phyloP scores from a whole-genome alignment of 1,140 invertebrate species.

The Harlomillsia oculata region DNA sequence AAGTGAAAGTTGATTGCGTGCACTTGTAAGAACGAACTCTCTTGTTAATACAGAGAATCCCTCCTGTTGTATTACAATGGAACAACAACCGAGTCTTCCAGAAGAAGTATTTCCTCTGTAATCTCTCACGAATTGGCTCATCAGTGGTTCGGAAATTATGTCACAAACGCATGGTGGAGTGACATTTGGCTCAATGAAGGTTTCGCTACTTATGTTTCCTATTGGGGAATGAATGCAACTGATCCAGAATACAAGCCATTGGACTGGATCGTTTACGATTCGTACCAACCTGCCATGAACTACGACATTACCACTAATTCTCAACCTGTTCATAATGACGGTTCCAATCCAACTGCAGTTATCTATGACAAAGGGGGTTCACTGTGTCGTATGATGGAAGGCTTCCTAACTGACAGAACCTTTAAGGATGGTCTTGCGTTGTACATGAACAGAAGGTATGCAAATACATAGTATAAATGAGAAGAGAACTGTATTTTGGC shows the following conservation, averaged over 20 bases:
- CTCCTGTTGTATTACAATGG: constrained; percentile 4
- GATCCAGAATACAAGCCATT: constrained; percentile 18
- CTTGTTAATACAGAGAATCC: neutral
- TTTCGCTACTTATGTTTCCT: constrained; percentile 22
- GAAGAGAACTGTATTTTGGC: neutral
- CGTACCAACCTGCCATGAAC: constrained; percentile 9
- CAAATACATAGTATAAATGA: neutral
- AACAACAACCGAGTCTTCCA: neutral
- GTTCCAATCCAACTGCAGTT: constrained; percentile 36
- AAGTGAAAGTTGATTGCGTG: neutral
- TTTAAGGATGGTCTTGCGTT: constrained; percentile 57
- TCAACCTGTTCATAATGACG: constrained; percentile 7
- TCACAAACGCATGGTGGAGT: constrained; percentile 4
- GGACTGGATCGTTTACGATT: constrained; percentile 1
- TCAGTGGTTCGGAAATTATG: constrained; percentile 43
- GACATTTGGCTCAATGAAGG: constrained; percentile 22
- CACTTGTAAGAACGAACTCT: neutral
- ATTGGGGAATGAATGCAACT: constrained; percentile 3
- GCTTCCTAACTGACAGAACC: constrained; percentile 56
- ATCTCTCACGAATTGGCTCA: constrained; percentile 46
- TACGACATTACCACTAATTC: neutral
- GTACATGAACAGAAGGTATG: constrained; percentile 44
- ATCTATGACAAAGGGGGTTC: constrained; percentile 48
- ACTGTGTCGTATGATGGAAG: constrained; percentile 69
- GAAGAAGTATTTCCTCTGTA: neutral